Percentiles rank a stretch among this genome's conserved stretches.
Conservation (phyloP, 2,797 vertebrate species). For the Hemitrygon akajei region DNA sequence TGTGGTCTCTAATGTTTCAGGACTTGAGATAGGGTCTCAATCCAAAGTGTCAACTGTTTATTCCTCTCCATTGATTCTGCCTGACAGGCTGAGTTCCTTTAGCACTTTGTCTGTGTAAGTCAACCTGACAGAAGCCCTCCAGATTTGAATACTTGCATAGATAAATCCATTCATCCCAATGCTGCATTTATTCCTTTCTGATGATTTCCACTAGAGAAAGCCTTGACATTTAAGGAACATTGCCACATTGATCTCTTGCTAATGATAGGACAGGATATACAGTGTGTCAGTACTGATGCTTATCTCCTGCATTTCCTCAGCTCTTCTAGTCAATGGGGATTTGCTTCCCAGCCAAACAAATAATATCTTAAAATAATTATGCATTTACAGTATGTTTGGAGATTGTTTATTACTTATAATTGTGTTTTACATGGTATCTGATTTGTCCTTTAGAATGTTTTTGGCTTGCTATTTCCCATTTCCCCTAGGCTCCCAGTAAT, state of each 20-base stretch:
- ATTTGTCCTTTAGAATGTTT: neutral
- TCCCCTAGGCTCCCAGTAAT: neutral
- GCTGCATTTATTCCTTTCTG: neutral
- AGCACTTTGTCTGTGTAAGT: too few relatives aligned
- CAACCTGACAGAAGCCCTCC: neutral
- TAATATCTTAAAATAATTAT: neutral
- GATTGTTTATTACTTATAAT: neutral
- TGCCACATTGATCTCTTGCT: neutral
- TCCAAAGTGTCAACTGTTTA: too few relatives aligned
- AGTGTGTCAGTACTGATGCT: neutral
- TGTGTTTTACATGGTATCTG: neutral
- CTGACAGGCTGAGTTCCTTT: too few relatives aligned
- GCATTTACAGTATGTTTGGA: neutral
- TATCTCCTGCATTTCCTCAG: neutral
- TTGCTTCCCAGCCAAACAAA: neutral
- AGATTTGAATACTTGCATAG: too few relatives aligned
- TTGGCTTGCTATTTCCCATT: neutral
- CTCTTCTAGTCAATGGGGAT: neutral
- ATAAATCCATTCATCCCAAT: neutral
- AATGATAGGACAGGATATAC: neutral
- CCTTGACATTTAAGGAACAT: neutral
- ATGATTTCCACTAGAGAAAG: neutral
- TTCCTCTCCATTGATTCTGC: too few relatives aligned
- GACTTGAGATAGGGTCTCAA: too few relatives aligned
- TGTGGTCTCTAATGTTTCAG: too few relatives aligned